Evolutionary conservation across 2,113 vertebrate genomes (phyloP), one percentile per base, ranked within the genome.

Genomic region (Pygoscelis adeliae): DNA sequence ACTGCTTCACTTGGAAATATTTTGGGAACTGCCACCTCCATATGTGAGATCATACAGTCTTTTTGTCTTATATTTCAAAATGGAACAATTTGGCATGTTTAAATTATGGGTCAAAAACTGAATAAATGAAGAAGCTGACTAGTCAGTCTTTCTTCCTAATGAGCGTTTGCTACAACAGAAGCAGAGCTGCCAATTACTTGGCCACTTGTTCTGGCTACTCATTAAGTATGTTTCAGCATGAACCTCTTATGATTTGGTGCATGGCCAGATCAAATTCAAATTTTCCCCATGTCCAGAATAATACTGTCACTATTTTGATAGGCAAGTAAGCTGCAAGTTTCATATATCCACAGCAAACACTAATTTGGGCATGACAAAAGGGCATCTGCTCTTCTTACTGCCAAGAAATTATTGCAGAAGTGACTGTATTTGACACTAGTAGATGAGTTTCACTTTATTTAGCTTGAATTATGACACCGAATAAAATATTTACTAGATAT

Each of bases 181-280:
- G 62, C 66, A 61, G 65, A 95, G 62, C 84, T 91, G 84, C 89
- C 87, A 90, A 93, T 96, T 96, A 95, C 66, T 91, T 91, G 87
- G 38, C 47, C 38, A 30, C 87, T 94, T 84, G 85, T 90, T 80
- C 81, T 96, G 73, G 73, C 40, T 79, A 85, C 84, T 95, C 90
- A 91, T 97, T 94, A 96, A 79, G 40, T 67, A 46, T 53, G 30
- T 94, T 94, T 80, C 87, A 93, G 89, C 36, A 29, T 82, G 66
- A 89, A 87, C 34, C 15, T 79, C 47, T 90, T 65, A 65, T 20
- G 38, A 74, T 90, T 94, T 94, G 91, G 81, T 78, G 44, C 2
- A 1, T 44, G 49, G 81, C 89, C 91, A 93, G 73, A 82, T 87
- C 34, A 85, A 84, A 91, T 90, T 94, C 70, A 65, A 3, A 85